These are phyloP conservation scores for Otolemur crassicaudatus DNA, from an alignment of 2,797 vertebrate species.

Conservation along the genomic window DNA sequence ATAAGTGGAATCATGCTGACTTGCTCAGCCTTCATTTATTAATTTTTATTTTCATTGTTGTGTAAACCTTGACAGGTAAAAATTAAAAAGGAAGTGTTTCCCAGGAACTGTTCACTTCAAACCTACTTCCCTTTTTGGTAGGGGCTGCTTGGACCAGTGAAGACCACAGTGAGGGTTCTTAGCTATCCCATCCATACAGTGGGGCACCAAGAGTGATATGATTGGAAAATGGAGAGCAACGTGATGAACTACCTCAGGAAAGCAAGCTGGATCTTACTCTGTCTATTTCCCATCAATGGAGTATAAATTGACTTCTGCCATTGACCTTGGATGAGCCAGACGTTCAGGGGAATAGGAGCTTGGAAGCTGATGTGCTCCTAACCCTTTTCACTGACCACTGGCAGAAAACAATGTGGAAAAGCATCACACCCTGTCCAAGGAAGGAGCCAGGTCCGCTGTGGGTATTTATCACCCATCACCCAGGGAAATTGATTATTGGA, in stretches of 20 bases:
- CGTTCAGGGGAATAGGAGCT: not conserved
- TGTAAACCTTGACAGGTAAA: not conserved
- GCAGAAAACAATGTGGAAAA: not conserved
- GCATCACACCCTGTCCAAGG: not conserved
- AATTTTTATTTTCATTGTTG: not conserved
- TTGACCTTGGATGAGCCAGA: not conserved
- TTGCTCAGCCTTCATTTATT: not conserved
- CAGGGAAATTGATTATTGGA: slow-evolving; percentile 78
- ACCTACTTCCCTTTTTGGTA: not conserved
- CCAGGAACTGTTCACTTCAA: not conserved
- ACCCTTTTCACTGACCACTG: not conserved
- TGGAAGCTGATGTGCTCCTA: not conserved
- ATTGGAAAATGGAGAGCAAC: not conserved
- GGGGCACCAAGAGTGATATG: not conserved
- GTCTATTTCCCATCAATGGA: not conserved
- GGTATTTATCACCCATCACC: slow-evolving; percentile 61
- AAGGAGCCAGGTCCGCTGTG: not conserved
- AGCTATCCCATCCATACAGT: not conserved
- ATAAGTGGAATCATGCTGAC: not conserved
- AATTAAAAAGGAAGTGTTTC: not conserved
- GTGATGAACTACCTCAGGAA: not conserved
- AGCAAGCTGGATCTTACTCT: slow-evolving; percentile 15
- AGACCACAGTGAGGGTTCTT: not conserved
- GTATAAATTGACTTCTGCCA: not conserved
- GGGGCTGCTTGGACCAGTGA: not conserved